Conservation (phyloP, 1,140 invertebrate genomes). For the Caerostris darwini region DNA sequence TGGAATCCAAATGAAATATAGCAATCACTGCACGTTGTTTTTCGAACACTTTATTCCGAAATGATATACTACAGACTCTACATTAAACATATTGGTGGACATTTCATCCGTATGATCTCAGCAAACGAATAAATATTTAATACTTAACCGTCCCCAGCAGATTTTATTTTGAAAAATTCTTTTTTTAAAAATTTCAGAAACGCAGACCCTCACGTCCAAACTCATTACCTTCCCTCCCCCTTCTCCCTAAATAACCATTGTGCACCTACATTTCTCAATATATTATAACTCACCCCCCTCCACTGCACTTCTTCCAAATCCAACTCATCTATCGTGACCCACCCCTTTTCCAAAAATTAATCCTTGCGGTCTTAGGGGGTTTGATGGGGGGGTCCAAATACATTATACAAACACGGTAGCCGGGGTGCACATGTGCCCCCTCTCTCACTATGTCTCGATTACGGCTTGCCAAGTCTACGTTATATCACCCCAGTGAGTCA, state of each 20-base stretch:
- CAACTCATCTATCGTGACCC: slow-evolving; percentile 68
- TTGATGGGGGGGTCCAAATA: slow-evolving; percentile 43
- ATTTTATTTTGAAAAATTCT: background rate
- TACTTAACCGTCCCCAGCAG: background rate
- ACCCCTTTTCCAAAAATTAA: slow-evolving; percentile 69
- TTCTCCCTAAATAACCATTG: background rate
- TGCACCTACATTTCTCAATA: slow-evolving; percentile 54
- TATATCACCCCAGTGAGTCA: slow-evolving; percentile 76
- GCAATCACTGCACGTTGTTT: no score
- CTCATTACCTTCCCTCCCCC: slow-evolving; percentile 7
- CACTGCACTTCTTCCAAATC: slow-evolving; percentile 53
- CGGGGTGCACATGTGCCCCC: slow-evolving; percentile 49
- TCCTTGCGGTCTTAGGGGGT: slow-evolving; percentile 71
- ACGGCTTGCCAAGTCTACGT: slow-evolving; percentile 62
- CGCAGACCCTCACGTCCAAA: background rate
- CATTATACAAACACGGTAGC: slow-evolving; percentile 72
- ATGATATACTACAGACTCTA: no score
- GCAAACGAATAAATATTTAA: background rate
- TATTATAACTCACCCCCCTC: slow-evolving; percentile 15
- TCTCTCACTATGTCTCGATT: slow-evolving; percentile 71
- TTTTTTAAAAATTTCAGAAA: background rate
- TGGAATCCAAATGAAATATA: no score
- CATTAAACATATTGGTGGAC: background rate
- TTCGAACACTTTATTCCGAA: no score
- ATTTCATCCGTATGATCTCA: background rate